Evolutionary conservation across 2,797 vertebrate species (phyloP).

Genomic region (Hyperoplus immaculatus): DNA sequence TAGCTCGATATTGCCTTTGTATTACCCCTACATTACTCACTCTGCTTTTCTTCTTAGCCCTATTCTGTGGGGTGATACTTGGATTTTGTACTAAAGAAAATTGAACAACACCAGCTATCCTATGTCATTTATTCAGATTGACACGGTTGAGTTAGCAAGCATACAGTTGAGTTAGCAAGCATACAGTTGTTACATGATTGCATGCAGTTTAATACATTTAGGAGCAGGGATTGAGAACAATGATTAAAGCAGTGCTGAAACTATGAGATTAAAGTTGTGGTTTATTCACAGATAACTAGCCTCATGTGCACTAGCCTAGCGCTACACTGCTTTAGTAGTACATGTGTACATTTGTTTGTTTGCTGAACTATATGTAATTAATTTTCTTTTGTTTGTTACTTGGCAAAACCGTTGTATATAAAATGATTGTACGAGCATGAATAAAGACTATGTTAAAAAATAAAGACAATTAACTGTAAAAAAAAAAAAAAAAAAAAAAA

Average conservation of each 20-base stretch:
- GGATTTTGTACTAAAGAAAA: slow-evolving; percentile 26
- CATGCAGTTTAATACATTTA: neutral
- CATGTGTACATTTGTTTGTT: too few relatives aligned
- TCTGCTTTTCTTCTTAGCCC: slow-evolving; percentile 23
- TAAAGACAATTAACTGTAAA: neutral
- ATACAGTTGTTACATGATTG: neutral
- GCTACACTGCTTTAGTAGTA: too few relatives aligned
- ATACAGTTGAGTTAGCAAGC: neutral
- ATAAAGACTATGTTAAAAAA: too few relatives aligned
- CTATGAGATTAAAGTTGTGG: neutral
- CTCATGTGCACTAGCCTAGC: too few relatives aligned
- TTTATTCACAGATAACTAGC: neutral
- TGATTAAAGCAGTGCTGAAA: neutral
- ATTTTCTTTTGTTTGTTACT: too few relatives aligned
- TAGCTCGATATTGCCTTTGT: slow-evolving; percentile 21
- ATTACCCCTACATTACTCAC: slow-evolving; percentile 48
- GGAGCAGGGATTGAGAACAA: neutral
- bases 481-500: neutral
- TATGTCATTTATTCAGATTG: neutral
- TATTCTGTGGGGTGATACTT: slow-evolving; percentile 8
- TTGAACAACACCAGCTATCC: slow-evolving; percentile 3
- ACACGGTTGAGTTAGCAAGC: neutral
- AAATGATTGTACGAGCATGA: too few relatives aligned
- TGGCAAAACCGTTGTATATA: too few relatives aligned
- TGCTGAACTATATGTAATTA: too few relatives aligned